Evolutionary conservation across 2,797 vertebrate genomes (phyloP), one percentile per base, ranked within the genome.

Genomic region (Clarias platycephalus): DNA sequence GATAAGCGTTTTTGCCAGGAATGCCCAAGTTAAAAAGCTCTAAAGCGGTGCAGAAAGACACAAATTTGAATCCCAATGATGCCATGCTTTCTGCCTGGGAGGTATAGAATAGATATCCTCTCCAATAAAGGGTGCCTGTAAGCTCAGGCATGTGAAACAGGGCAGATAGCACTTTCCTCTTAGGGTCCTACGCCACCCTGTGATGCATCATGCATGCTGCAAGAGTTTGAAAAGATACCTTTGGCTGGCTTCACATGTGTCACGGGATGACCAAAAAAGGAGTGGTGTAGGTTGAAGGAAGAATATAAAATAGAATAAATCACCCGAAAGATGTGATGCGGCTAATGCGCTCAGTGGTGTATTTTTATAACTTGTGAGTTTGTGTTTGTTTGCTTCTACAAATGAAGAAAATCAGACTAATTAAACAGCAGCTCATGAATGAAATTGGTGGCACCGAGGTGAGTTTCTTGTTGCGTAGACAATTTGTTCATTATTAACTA

Each of bases 401-500:
- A 64, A 79, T 20, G n/a, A 64, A 64, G 60, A 66, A 64, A 78
- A 37, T 62, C 31, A 37, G 31, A 40, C 57, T 78, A 78, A 78
- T 77, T 77, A 77, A 78, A 78, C 57, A 78, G 75, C 0, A 16
- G 0, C 63, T 83, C 75, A 83, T 60, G 67, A 31, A 83, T 67
- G 64, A 66, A 63, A 68, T 0, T 0, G 64, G 70, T 3, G 66
- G 74, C 28, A n/a, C 6, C 31, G 62, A 53, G 62, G 40, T 66
- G 44, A 66, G 40, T 1, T 22, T 80, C 28, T 64, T 49, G 37
- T 58, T 24, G 26, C 74, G 31, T 37, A 37, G 31, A 22, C 16
- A 31, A 76, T 76, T 76, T 77, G 75, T 60, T 49, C n/a, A 53
- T 66, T 66, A 66, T 66, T 53, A 80, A 80, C n/a, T 53, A 28